Conservation (phyloP, 2,797 vertebrate genomes). For the Chiloscyllium punctatum region DNA sequence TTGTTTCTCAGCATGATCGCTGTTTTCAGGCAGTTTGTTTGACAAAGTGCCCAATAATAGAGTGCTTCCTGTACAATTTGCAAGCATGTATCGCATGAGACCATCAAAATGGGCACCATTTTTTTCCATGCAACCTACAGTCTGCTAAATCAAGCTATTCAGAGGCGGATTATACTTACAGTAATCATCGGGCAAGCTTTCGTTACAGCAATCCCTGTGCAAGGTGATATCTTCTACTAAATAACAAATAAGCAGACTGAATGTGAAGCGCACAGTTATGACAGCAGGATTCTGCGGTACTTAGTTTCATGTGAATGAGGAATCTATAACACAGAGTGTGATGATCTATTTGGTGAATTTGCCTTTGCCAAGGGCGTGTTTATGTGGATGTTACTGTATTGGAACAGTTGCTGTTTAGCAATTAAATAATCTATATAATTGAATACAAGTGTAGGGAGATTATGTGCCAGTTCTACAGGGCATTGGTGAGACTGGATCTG, state of each 20-base stretch:
- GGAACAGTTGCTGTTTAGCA: too few relatives aligned
- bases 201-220: not conserved
- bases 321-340: too few relatives aligned
- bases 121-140: not conserved
- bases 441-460: too few relatives aligned
- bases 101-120: not conserved
- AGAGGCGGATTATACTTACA: not conserved
- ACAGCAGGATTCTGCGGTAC: not conserved
- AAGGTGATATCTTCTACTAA: not conserved
- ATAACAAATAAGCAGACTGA: not conserved
- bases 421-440: too few relatives aligned
- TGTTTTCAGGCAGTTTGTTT: slow-evolving; percentile 12
- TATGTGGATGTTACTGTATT: too few relatives aligned
- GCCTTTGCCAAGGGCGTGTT: too few relatives aligned
- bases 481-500: too few relatives aligned
- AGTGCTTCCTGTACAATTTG: not conserved
- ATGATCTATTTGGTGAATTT: too few relatives aligned
- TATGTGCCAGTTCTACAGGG: too few relatives aligned
- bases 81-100: not conserved
- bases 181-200: not conserved
- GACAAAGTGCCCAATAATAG: not conserved
- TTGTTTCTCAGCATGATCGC: not conserved
- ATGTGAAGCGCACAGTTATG: not conserved
- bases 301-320: not conserved
- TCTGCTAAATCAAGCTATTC: not conserved